Conservation (phyloP, 2,797 vertebrate species). For the Sciaenops ocellatus region DNA sequence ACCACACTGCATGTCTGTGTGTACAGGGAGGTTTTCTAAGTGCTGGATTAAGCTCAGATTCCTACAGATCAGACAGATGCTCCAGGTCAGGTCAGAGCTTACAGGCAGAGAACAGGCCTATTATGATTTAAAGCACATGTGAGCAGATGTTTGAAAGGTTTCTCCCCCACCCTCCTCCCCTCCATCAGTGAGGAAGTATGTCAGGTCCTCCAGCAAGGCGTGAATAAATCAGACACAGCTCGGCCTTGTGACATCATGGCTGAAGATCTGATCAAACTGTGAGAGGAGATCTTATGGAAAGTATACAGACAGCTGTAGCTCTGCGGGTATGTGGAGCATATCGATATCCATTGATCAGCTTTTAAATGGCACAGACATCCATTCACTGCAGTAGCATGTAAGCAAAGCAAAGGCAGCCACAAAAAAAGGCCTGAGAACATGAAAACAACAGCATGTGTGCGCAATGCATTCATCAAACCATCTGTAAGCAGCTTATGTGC, state of each 20-base stretch:
- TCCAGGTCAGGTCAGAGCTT: conserved; percentile 24
- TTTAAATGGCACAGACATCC: conserved; percentile 37
- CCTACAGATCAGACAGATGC: conserved; percentile 53
- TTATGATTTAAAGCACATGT: conserved; percentile 1
- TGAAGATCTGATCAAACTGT: conserved; percentile 13
- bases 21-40: conserved; percentile 4
- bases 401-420: conserved; percentile 14
- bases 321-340: conserved; percentile 39
- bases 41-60: conserved; percentile 52
- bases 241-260: conserved; percentile 23
- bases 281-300: conserved; percentile 1
- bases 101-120: conserved; percentile 20
- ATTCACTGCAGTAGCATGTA: conserved; percentile 9
- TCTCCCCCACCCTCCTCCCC: background rate
- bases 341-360: conserved; percentile 60
- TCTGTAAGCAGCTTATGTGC: conserved; percentile 32
- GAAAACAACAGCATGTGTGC: conserved; percentile 67
- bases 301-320: background rate
- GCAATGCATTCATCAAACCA: conserved; percentile 27
- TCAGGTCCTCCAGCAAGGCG: conserved; percentile 20
- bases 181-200: background rate
- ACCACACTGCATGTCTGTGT: background rate
- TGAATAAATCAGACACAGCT: conserved; percentile 47
- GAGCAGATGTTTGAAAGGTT: conserved; percentile 8
- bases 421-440: conserved; percentile 39